Conservation (phyloP, 1,140 invertebrate genomes). For the Wiebesia pumilae region DNA sequence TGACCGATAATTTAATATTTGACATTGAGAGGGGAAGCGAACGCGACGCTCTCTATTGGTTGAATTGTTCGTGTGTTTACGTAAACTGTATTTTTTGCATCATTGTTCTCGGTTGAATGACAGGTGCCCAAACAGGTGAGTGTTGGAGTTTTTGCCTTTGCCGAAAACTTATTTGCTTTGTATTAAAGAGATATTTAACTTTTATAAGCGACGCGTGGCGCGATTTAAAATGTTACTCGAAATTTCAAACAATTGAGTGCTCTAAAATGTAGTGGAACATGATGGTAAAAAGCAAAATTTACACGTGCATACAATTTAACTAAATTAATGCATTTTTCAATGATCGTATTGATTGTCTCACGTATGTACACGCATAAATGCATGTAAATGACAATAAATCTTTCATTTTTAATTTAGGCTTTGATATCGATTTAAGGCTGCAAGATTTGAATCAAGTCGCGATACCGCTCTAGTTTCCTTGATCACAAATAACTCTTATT, state of each 20-base stretch:
- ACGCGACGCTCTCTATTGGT: background rate
- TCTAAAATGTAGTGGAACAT: no score
- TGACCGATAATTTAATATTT: conserved; percentile 19
- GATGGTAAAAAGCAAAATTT: no score
- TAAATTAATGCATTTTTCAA: no score
- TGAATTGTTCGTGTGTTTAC: conserved; percentile 13
- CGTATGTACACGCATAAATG: no score
- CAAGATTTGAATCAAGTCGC: background rate
- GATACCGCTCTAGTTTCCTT: conserved; percentile 17
- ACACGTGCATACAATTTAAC: no score
- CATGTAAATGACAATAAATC: background rate
- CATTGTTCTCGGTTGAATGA: background rate
- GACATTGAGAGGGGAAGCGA: conserved; percentile 6
- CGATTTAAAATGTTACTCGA: no score
- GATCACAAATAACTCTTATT: conserved; percentile 32
- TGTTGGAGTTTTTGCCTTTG: background rate
- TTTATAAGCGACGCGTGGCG: no score
- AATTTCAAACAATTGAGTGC: no score
- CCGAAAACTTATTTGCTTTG: no score
- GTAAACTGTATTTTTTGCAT: background rate
- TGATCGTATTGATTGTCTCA: no score
- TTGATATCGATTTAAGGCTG: background rate
- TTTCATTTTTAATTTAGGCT: background rate
- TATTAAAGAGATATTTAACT: no score
- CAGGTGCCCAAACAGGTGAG: background rate